These are phyloP conservation scores for Semaprochilodus insignis DNA, from an alignment of 2,797 vertebrate species.

Conservation along the genomic window DNA sequence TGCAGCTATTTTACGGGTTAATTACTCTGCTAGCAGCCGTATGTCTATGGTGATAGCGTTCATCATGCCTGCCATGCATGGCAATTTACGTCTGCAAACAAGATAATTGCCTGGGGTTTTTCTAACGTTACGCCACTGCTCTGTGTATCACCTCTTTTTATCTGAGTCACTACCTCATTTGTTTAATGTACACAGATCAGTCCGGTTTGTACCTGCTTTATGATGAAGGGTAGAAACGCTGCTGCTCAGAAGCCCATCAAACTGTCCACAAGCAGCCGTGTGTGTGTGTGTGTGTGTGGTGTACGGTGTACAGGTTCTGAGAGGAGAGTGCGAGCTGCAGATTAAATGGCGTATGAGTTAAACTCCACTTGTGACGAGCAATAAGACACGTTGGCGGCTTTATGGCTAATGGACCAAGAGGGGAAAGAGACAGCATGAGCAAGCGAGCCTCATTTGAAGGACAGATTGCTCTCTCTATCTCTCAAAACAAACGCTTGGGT, in stretches of 20 bases:
- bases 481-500: conserved; percentile 76
- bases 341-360: conserved; percentile 35
- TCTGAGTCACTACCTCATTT: neutral
- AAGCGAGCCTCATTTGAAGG: conserved; percentile 16
- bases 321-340: conserved; percentile 61
- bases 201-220: neutral
- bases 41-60: neutral
- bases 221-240: neutral
- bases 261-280: conserved; percentile 11
- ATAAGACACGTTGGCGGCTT: conserved; percentile 61
- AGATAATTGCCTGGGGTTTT: neutral
- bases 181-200: conserved; percentile 1
- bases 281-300: conserved; percentile 35
- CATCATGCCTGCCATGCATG: neutral
- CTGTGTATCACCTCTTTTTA: neutral
- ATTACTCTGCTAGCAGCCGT: neutral
- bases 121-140: neutral
- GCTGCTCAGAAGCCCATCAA: neutral
- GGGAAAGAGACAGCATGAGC: conserved; percentile 16
- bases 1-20: neutral
- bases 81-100: conserved; percentile 9
- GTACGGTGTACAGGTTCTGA: neutral
- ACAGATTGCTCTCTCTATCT: conserved; percentile 72
- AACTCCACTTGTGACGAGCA: conserved; percentile 45
- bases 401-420: conserved; percentile 63